Evolutionary conservation across 2,113 vertebrate species (phyloP), one percentile per base, ranked within the genome.

Genomic region (Pungitius pungitius): DNA sequence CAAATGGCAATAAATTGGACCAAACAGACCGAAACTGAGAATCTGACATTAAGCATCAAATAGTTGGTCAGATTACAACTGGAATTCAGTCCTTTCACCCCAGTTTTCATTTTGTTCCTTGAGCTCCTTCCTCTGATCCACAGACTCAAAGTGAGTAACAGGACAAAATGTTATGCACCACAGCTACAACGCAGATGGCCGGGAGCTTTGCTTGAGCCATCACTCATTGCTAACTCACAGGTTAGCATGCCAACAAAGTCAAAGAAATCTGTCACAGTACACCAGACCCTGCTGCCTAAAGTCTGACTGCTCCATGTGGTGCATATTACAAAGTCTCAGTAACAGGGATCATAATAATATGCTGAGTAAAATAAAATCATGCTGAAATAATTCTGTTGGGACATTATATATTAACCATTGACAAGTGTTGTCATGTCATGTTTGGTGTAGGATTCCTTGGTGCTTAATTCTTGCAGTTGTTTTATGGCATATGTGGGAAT

Each of bases 151-250:
- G 51, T 89, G 87, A 90, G 84, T 88, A 85, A 83, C 73, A 88
- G 90, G 88, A 92, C 90, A 87, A 90, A 91, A 92, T 91, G 91
- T 93, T 81, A 83, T 90, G 91, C 84, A 72, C 83, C 80, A 82
- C 85, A 72, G 73, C 80, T 85, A 87, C 90, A 87, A 84, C 91
- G 40, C 92, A 93, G 92, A 93, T 93, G 92, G 93, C 88, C 39
- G n/a, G 63, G 82, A 89, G 89, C 83, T 83, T 84, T 71, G 74
- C 86, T 87, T 85, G 89, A 90, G 86, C 91, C 89, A 82, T 82
- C 84, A 71, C 82, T 89, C 82, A 86, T 78, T 84, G 79, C 86
- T 89, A 87, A 87, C 75, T 87, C 87, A 90, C 88, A 87, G 93
- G 92, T 90, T 89, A 89, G 85, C 83, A 74, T 82, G 89, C 87